Evolutionary conservation across 2,113 vertebrate genomes (phyloP).

Genomic region (Gavialis gangeticus): DNA sequence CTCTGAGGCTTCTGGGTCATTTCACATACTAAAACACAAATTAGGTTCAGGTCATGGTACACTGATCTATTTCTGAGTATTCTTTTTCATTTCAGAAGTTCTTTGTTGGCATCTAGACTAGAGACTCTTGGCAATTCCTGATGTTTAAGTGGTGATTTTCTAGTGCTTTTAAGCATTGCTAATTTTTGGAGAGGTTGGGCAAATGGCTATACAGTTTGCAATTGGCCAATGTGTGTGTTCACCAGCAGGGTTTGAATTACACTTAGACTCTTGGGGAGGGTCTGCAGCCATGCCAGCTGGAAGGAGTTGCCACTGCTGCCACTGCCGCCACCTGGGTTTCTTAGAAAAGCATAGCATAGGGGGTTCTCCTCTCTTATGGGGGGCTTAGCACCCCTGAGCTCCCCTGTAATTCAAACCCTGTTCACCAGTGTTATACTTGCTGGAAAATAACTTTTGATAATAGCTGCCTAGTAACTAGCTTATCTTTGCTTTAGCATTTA

Average conservation of each 20-base stretch:
- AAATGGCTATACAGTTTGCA: background rate
- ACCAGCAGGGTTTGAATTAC: background rate
- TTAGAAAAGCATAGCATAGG: too few relatives aligned
- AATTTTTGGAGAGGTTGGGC: background rate
- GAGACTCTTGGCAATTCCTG: background rate
- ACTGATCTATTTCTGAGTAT: background rate
- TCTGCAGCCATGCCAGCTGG: too few relatives aligned
- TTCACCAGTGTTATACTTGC: background rate
- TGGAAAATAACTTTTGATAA: background rate
- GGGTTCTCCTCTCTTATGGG: too few relatives aligned
- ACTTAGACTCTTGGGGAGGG: too few relatives aligned
- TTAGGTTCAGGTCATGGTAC: accelerated
- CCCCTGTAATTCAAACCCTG: too few relatives aligned
- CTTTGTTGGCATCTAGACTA: background rate
- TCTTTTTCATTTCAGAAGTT: background rate
- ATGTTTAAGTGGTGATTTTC: background rate
- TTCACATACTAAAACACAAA: background rate
- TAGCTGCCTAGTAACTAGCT: background rate
- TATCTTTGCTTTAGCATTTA: background rate
- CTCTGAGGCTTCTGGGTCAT: background rate
- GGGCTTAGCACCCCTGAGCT: too few relatives aligned
- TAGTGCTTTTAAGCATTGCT: background rate
- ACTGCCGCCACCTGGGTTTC: too few relatives aligned
- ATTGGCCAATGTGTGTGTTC: background rate
- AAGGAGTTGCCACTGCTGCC: too few relatives aligned